Conservation (phyloP, 2,888 invertebrate genomes). For the Xanthorhoe designata region DNA sequence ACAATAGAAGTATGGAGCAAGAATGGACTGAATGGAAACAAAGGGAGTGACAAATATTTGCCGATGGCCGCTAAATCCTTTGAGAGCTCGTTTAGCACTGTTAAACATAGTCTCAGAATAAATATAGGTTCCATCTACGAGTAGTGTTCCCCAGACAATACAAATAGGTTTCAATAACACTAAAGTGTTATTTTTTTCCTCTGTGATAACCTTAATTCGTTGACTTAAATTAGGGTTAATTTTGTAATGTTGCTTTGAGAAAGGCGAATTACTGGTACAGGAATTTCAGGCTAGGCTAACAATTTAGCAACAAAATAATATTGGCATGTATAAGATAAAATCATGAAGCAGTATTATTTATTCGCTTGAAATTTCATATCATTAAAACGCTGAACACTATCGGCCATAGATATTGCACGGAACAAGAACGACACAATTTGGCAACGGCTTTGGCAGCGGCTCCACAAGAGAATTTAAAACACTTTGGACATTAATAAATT, state of each 20-base stretch:
- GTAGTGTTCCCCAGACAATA: slow-evolving; percentile 6
- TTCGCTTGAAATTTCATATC: slow-evolving; percentile 29
- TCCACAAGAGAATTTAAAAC: slow-evolving; percentile 45
- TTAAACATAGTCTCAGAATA: slow-evolving; percentile 7
- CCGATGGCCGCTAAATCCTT: slow-evolving; percentile 64
- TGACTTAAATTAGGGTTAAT: background rate
- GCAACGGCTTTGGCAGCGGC: slow-evolving; percentile 44
- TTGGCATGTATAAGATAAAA: background rate
- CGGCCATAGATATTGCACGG: slow-evolving; percentile 36
- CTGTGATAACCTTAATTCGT: background rate
- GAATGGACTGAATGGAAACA: slow-evolving; percentile 56
- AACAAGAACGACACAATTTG: slow-evolving; percentile 45
- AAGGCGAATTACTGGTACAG: no score
- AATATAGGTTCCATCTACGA: slow-evolving; percentile 8
- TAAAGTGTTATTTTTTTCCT: background rate
- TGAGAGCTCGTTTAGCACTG: slow-evolving; percentile 52
- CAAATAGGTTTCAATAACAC: background rate
- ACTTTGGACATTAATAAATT: slow-evolving; percentile 48
- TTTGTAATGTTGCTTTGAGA: background rate
- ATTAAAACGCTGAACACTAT: slow-evolving; percentile 40
- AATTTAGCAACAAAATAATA: background rate
- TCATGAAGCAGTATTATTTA: background rate
- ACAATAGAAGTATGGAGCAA: slow-evolving; percentile 32
- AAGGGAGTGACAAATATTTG: slow-evolving; percentile 71
- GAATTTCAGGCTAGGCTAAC: background rate